phyloP scores from a whole-genome alignment of 2,888 invertebrate genomes.

The Priocnemis perturbator region DNA sequence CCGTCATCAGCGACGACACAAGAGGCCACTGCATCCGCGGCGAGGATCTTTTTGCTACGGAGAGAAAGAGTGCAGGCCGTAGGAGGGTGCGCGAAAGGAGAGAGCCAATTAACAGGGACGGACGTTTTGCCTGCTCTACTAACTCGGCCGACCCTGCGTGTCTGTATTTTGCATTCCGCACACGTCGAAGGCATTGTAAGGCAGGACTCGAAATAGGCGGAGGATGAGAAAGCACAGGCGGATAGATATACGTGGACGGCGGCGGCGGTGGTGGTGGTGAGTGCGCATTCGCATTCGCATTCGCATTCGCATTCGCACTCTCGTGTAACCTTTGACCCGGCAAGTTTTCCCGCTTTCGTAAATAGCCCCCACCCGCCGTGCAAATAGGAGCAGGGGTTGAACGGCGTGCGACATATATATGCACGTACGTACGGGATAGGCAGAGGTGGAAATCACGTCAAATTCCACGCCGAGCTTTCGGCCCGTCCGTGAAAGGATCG shows the following conservation, averaged over 20 bases:
- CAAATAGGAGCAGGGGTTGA: background rate
- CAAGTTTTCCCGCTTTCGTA: constrained; percentile 16
- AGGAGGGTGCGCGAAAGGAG: background rate
- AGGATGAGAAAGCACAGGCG: background rate
- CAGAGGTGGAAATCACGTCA: constrained; percentile 7
- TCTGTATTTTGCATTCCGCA: constrained; percentile 10
- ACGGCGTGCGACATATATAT: background rate
- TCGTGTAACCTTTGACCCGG: constrained; percentile 1
- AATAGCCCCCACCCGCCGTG: constrained; percentile 1
- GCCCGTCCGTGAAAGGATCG: too few species aligned
- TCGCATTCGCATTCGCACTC: too few species aligned
- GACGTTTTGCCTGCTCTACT: constrained; percentile 7
- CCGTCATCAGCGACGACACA: background rate
- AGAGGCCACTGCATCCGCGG: background rate
- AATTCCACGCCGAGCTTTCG: background rate
- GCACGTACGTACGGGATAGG: too few species aligned
- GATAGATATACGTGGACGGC: background rate
- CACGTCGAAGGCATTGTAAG: constrained; percentile 16
- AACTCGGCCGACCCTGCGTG: background rate
- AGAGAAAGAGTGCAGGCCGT: background rate
- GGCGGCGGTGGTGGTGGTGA: too few species aligned
- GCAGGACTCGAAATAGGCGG: background rate
- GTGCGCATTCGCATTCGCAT: too few species aligned
- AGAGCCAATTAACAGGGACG: constrained; percentile 19
- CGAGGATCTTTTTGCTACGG: constrained; percentile 3